Base-by-base conservation (phyloP, 2,888 invertebrate genomes). In the Aelia acuminata region DNA sequence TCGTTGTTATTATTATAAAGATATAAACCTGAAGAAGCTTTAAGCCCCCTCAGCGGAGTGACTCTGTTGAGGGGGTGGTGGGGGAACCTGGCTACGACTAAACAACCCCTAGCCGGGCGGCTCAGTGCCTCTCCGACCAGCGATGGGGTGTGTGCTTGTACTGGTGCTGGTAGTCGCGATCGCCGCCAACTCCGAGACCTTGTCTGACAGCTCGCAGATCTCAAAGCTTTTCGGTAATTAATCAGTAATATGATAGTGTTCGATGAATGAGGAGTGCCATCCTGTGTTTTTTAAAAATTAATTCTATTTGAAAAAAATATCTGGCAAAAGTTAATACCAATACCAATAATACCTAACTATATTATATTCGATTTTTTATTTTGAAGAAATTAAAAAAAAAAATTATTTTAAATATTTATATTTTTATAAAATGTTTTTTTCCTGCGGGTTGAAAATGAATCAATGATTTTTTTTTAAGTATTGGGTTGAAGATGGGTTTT, bases 161-260 rank as follows among this genome's bases (percentile, higher is more conserved):
- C 20, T 88, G 31, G 49, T 48, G 22, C 70, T 88, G 3, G 31
- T 53, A 1, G 43, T 84, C 31, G 50, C 88, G 88, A 84, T 88
- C 88, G 88, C 88, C 2, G 88, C 84, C 43, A 39, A 84, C 84
- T 88, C 88, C 15, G 84, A 88, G 50, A 84, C 63, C 22, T 18
- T 87, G 8, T 84, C 75, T 2, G 87, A 87, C 26, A 47, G 18
- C 31, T 35, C 53, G 3, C 87, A 80, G 50, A 84, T 87, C 26
- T 75, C 87, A 10, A 87, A 87, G 39, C 75, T 87, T 80, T 84
- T 87, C 50, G 87, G 87, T 87, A 80, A 75, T 4, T 86, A 39
- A 8, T 70, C 31, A 18, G 4, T 0, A 18, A 5, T 35, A 20
- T 3, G 31, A 70, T 18, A 70, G 7, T 35, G 20, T 70, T 70